Conservation (phyloP, 2,888 invertebrate species). For the Elysia crispata region DNA sequence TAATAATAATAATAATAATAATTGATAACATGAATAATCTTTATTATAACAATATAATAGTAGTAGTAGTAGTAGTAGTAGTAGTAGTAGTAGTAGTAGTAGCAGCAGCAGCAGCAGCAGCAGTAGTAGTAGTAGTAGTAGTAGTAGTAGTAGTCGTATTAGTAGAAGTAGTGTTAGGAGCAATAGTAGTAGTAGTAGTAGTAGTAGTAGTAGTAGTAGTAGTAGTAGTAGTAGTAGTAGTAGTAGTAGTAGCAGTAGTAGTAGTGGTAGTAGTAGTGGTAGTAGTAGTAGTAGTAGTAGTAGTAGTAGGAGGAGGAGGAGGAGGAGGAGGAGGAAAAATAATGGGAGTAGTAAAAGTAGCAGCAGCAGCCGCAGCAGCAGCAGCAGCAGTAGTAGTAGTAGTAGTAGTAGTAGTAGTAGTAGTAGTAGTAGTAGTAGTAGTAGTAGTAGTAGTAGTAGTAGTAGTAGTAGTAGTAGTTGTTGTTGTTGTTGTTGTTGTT, state of each 20-base stretch:
- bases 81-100: slow-evolving; percentile 23
- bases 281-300: no score
- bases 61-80: slow-evolving; percentile 27
- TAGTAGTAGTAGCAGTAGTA: slow-evolving; percentile 13
- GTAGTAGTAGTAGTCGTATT: slow-evolving; percentile 6
- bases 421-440: not conserved
- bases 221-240: not conserved
- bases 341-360: no score
- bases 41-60: no score
- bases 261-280: slow-evolving; percentile 29
- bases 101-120: not conserved
- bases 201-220: not conserved
- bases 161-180: not conserved
- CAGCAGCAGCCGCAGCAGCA: no score
- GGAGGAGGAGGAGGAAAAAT: no score
- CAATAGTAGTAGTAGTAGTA: not conserved
- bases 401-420: no score
- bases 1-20: no score
- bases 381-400: no score
- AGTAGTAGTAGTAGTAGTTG: not conserved
- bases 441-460: not conserved
- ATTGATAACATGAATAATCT: no score
- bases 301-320: no score
- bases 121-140: slow-evolving; percentile 25
- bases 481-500: not conserved